A percentile compares a stretch with the other conserved stretches of the same genome.
Conservation (phyloP, 2,888 invertebrate species). For the Spisula subtruncata region DNA sequence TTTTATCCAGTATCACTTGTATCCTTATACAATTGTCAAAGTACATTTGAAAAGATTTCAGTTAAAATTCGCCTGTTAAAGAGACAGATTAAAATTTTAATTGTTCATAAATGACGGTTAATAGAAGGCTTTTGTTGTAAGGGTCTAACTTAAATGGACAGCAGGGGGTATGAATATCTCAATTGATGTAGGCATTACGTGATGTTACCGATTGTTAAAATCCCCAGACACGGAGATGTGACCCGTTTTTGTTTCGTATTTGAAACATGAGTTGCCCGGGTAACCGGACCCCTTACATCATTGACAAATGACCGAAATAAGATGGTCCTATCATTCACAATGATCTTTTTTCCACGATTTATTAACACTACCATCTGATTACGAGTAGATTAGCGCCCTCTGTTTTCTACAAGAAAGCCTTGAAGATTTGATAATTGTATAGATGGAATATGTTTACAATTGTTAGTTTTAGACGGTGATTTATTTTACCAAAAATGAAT, state of each 20-base stretch:
- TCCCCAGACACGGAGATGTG: conserved; percentile 27
- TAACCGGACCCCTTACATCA: conserved; percentile 66
- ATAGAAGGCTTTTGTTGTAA: conserved; percentile 35
- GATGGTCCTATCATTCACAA: conserved; percentile 61
- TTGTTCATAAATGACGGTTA: conserved; percentile 35
- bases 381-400: conserved; percentile 37
- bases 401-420: conserved; percentile 22
- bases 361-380: conserved; percentile 36
- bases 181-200: conserved; percentile 55
- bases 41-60: background rate
- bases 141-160: conserved; percentile 1
- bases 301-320: conserved; percentile 65
- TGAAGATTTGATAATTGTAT: conserved; percentile 40
- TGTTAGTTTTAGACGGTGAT: conserved; percentile 44
- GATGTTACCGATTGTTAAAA: conserved; percentile 42
- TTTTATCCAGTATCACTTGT: background rate
- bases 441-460: conserved; percentile 51
- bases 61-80: conserved; percentile 7
- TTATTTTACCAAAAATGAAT: conserved; percentile 51
- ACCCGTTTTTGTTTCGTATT: conserved; percentile 44
- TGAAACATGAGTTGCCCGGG: conserved; percentile 58
- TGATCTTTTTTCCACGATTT: conserved; percentile 38
- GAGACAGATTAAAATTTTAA: conserved; percentile 27
- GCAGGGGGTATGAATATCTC: conserved; percentile 7
- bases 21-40: background rate